Evolutionary conservation across 2,888 invertebrate species (phyloP).

Genomic region (Troilus luridus): DNA sequence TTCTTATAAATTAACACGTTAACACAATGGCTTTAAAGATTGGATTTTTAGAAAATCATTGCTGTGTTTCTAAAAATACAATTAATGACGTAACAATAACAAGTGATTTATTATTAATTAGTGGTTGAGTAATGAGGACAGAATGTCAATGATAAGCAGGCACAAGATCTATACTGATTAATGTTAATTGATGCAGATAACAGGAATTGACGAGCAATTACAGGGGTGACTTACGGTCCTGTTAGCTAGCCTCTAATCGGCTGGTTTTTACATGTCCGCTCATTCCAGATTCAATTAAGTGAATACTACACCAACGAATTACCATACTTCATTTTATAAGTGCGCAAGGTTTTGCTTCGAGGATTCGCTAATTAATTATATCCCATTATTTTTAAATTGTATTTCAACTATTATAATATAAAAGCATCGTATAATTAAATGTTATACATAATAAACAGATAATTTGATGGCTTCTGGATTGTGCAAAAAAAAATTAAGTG

Average conservation of each 20-base stretch:
- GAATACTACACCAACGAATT: background rate
- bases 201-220: background rate
- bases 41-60: too few species aligned
- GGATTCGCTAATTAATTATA: background rate
- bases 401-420: background rate
- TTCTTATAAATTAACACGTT: too few species aligned
- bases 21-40: too few species aligned
- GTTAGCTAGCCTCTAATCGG: background rate
- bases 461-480: too few species aligned
- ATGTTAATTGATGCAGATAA: background rate
- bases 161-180: background rate
- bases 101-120: background rate
- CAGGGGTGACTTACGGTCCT: background rate
- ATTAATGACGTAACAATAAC: background rate
- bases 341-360: background rate
- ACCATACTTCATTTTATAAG: background rate
- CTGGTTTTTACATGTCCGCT: background rate
- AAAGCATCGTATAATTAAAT: too few species aligned
- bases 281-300: background rate
- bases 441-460: too few species aligned
- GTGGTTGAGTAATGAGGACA: background rate
- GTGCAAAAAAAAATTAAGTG: too few species aligned
- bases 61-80: too few species aligned
- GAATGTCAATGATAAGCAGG: background rate
- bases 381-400: background rate